Evolutionary conservation across 2,888 invertebrate species (phyloP).

Genomic region (Ctenicera cuprea): DNA sequence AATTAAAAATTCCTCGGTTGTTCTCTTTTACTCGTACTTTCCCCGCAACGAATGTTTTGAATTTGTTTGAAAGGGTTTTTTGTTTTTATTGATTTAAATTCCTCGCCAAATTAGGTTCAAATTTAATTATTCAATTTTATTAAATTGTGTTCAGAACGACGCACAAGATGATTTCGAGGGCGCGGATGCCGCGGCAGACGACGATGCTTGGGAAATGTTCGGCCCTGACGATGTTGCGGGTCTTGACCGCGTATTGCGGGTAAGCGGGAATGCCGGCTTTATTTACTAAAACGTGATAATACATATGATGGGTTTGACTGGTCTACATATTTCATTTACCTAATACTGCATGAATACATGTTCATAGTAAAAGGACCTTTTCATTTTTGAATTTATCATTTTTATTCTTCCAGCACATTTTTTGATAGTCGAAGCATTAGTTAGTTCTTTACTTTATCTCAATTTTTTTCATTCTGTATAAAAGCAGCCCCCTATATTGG

Average conservation of each 20-base stretch:
- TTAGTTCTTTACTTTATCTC: too few relatives aligned
- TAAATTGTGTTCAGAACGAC: conserved; percentile 83
- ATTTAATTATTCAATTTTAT: conserved; percentile 33
- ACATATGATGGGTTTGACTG: conserved; percentile 42
- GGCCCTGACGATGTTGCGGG: conserved; percentile 75
- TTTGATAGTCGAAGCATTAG: conserved; percentile 19
- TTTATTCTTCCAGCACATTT: conserved; percentile 9
- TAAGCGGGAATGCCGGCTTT: conserved; percentile 69
- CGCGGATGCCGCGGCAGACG: conserved; percentile 77
- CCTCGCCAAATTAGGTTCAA: conserved; percentile 26
- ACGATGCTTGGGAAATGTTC: conserved; percentile 78
- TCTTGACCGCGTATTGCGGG: conserved; percentile 76
- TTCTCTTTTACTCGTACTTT: not conserved
- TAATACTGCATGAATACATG: conserved; percentile 38
- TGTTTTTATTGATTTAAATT: conserved; percentile 21
- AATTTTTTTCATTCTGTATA: not conserved
- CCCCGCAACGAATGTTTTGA: conserved; percentile 3
- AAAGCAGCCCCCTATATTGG: too few relatives aligned
- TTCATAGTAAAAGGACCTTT: not conserved
- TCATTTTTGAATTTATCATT: conserved; percentile 15
- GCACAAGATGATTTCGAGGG: conserved; percentile 76
- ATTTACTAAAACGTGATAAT: conserved; percentile 47
- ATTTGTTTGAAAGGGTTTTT: conserved; percentile 19
- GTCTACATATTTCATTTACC: conserved; percentile 24
- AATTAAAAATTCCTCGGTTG: conserved; percentile 20